Evolutionary conservation across 1,140 invertebrate genomes (phyloP), one percentile per base, ranked within the genome.

Genomic region (Drosophila baimaii): DNA sequence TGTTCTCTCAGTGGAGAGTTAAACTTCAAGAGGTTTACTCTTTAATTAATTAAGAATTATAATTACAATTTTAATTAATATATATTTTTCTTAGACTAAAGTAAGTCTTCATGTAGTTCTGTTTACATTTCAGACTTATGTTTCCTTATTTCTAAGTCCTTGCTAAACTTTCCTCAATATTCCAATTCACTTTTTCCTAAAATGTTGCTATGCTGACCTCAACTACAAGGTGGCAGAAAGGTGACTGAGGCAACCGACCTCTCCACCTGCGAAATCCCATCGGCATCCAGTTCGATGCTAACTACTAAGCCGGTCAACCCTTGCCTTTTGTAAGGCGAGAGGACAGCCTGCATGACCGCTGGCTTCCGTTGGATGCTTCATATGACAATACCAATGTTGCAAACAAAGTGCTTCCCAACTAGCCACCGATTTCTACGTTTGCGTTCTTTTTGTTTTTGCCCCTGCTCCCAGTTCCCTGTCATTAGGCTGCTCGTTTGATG

Each of bases 331-430:
- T 56, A 27, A 75, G 47, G 58, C 21, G 71, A 76, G 35, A 39
- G 35, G 58, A 41, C 72, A 56, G 51, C 55, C 49, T 31, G 76
- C 49, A 56, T 41, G 55, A 77, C 74, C 74, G 27, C 49, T 41
- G 62, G 33, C 54, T 64, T 47, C 62, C 46, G 61, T 76, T 51
- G 39, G 27, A 37, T 70, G 72, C 27, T 76, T 76, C 73, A 57
- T 39, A 76, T 76, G 73, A 76, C 73, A 76, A 76, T 74, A 59
- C 64, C 68, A 54, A 76, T 68, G 71, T 76, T 58, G 73, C 72
- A 76, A 69, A 51, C 73, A 76, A 77, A 76, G 72, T 66, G 21
- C 31, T 39, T 25, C 27, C 65, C 64, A 71, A 47, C 65, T 69
- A 17, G 54, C 44, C 62, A 57, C 27, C 46, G 39, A 46, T 37